Evolutionary conservation across 2,888 invertebrate species (phyloP).

Genomic region (Zaprionus lineosus): DNA sequence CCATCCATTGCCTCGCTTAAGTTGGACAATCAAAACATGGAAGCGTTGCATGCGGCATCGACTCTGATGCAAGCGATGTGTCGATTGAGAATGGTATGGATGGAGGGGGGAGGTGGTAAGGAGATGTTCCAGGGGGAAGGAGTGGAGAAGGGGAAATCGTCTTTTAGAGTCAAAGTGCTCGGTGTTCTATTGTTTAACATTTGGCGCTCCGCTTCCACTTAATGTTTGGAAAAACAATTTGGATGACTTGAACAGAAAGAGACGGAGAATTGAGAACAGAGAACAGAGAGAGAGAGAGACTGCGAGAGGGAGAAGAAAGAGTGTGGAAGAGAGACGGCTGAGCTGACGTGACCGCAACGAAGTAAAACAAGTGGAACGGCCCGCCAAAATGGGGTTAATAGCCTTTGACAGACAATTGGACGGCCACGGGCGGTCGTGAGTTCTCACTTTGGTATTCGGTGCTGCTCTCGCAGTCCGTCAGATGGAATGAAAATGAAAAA

Average conservation of each 20-base stretch:
- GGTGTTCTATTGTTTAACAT: conserved; percentile 39
- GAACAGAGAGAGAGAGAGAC: background rate
- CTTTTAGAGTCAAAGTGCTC: conserved; percentile 18
- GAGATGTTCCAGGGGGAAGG: too few relatives aligned
- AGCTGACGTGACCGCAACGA: conserved; percentile 17
- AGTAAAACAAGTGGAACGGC: conserved; percentile 68
- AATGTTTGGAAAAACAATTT: conserved; percentile 53
- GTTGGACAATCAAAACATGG: conserved; percentile 48
- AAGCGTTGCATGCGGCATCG: conserved; percentile 15
- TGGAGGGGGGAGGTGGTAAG: too few relatives aligned
- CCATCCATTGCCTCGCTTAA: conserved; percentile 5
- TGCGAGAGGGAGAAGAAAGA: background rate
- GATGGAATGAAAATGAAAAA: background rate
- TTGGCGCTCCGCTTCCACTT: conserved; percentile 45
- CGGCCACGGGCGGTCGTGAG: conserved; percentile 71
- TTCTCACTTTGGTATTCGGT: conserved; percentile 73
- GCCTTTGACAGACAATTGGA: conserved; percentile 67
- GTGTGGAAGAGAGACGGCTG: conserved; percentile 1
- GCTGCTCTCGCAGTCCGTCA: too few relatives aligned
- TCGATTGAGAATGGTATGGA: too few relatives aligned
- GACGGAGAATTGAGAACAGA: too few relatives aligned
- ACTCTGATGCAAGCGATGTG: conserved; percentile 36
- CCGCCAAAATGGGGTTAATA: conserved; percentile 66
- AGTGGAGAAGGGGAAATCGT: too few relatives aligned
- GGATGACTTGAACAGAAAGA: too few relatives aligned